These are phyloP conservation scores for Dreissena rostriformis DNA, from an alignment of 1,140 invertebrate genomes.

Conservation along the genomic window DNA sequence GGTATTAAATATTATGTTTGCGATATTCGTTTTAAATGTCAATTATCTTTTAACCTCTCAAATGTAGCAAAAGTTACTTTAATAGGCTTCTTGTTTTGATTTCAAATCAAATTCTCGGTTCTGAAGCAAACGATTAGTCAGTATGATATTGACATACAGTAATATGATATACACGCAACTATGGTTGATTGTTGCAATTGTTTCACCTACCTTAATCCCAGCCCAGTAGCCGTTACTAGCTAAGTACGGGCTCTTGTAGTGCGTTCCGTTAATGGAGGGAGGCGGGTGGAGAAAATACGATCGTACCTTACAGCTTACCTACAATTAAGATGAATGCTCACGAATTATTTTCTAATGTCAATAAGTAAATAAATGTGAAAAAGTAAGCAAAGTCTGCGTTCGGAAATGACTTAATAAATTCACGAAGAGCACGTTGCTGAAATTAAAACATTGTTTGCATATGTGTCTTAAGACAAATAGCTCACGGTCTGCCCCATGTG, in stretches of 20 bases:
- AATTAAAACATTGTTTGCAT: background rate
- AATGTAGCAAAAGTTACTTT: too few species aligned
- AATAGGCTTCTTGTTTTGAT: too few species aligned
- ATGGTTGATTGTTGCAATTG: background rate
- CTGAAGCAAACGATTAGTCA: too few species aligned
- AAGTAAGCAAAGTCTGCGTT: background rate
- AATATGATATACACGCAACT: too few species aligned
- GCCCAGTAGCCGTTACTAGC: conserved; percentile 41
- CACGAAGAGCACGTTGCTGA: background rate
- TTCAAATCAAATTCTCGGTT: too few species aligned
- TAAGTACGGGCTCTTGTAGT: conserved; percentile 21
- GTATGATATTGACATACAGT: too few species aligned
- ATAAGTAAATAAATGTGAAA: background rate
- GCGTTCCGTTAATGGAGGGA: background rate
- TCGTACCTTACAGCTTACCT: conserved; percentile 43
- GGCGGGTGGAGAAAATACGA: conserved; percentile 28
- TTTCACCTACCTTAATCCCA: conserved; percentile 40
- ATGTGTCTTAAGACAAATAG: background rate
- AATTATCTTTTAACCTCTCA: too few species aligned
- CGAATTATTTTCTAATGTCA: background rate
- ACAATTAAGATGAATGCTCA: background rate
- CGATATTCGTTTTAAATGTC: too few species aligned
- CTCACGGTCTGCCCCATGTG: conserved; percentile 36
- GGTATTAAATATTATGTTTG: too few species aligned
- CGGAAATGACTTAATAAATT: conserved; percentile 2